Conservation (phyloP, 2,113 vertebrate species). For the Alethe diademata region DNA sequence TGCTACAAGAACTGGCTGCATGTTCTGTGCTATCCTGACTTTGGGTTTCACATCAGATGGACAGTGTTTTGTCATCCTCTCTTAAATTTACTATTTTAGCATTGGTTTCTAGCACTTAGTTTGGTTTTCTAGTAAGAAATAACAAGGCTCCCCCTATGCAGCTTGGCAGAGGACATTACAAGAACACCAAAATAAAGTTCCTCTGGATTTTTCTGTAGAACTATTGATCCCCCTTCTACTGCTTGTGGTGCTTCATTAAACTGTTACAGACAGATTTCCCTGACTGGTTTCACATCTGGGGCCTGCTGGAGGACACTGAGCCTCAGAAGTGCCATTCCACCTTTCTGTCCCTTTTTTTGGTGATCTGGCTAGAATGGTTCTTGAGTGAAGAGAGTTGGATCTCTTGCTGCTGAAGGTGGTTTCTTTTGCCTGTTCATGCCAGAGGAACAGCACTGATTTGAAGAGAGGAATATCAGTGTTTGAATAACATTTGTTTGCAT, state of each 20-base stretch:
- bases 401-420: neutral
- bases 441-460: neutral
- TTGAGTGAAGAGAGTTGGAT: neutral
- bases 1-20: neutral
- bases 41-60: neutral
- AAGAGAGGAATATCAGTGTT: neutral
- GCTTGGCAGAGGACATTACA: neutral
- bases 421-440: neutral
- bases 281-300: neutral
- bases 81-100: neutral
- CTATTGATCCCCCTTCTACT: neutral
- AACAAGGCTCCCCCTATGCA: rapidly evolving
- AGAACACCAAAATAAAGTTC: neutral
- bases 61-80: neutral
- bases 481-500: neutral
- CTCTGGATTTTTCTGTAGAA: neutral
- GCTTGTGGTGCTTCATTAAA: neutral
- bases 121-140: neutral
- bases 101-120: neutral
- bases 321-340: neutral
- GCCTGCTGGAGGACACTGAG: neutral
- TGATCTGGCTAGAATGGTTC: neutral
- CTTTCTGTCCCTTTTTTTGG: neutral
- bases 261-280: neutral
- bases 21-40: neutral